These are phyloP conservation scores for Patella caerulea DNA, from an alignment of 2,888 invertebrate genomes.

Conservation along the genomic window DNA sequence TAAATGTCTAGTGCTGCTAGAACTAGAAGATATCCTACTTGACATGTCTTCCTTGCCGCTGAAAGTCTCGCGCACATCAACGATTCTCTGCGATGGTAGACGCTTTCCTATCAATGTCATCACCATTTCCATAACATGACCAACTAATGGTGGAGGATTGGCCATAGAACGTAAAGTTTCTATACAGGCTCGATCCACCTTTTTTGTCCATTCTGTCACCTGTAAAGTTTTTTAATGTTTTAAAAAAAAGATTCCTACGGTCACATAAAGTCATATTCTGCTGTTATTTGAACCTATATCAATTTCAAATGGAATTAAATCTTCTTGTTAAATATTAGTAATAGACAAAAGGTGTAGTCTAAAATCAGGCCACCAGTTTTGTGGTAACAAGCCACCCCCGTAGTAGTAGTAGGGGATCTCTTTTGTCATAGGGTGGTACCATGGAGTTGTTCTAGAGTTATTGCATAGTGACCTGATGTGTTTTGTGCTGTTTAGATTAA, in stretches of 20 bases:
- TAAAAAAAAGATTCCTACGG: neutral
- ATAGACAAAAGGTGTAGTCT: neutral
- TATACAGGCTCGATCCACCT: conserved; percentile 68
- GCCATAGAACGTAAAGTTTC: conserved; percentile 67
- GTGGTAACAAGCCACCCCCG: too few relatives aligned
- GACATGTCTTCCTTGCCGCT: conserved; percentile 61
- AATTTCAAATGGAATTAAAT: neutral
- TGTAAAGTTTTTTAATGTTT: conserved; percentile 24
- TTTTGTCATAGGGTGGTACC: too few relatives aligned
- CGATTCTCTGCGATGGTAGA: conserved; percentile 56
- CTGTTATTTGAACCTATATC: too few relatives aligned
- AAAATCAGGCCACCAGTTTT: too few relatives aligned
- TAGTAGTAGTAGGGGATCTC: too few relatives aligned
- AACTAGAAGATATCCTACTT: conserved; percentile 67
- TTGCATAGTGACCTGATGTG: too few relatives aligned
- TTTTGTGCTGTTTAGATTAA: too few relatives aligned
- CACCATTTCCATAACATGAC: conserved; percentile 71
- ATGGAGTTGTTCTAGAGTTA: too few relatives aligned
- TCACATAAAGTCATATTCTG: neutral
- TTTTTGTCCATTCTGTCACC: conserved; percentile 67
- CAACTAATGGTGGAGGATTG: conserved; percentile 69
- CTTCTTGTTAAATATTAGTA: neutral
- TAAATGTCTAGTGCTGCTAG: conserved; percentile 61
- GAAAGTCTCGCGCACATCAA: conserved; percentile 39
- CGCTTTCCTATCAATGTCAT: conserved; percentile 70